Base-by-base conservation (phyloP, 2,113 vertebrate genomes). In the Cacatua alba region DNA sequence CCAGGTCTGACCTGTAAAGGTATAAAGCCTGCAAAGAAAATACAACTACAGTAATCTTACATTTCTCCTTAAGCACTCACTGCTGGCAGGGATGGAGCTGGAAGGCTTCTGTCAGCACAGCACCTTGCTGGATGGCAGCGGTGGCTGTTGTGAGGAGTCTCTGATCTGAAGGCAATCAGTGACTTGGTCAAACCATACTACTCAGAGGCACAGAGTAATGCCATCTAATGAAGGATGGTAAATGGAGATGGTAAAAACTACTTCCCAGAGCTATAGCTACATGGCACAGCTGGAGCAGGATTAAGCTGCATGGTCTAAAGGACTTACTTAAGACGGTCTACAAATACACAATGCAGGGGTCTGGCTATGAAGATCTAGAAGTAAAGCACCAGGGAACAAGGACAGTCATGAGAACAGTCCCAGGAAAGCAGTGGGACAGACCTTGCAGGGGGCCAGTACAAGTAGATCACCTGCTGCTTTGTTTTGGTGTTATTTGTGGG, bases 101-200 rank as follows among this genome's bases (percentile, higher is more conserved):
- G 2, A 80, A 82, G 75, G 79, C 37, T 63, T 64, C 59, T 46
- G 79, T 46, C 57, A 46, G 23, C 64, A 57, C 67, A 10, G 62
- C 8, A 6, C 74, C 2, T 5, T 23, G 53, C 75, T 49, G 82
- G 79, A 53, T 0, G 2, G 69, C 65, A 55, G 67, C 0, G 0
- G 71, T 9, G 74, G 68, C 79, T 72, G 43, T 4, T 24, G 31
- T 2, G 49, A 91, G 57, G 21, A 70, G 41, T 1, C 44, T 37
- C 33, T 46, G 86, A 80, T 59, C 67, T 24, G 15, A 60, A 89
- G 59, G 52, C 55, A 43, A 71, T 13, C 67, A 20, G 63, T 24
- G 63, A 69, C 35, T 65, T 41, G 87, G 71, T 67, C 46, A 51
- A 88, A 53, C 33, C 48, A 13, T 0, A 3, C 70, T 63, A 17